Conservation (phyloP, 2,888 invertebrate genomes). For the Leptodirus hochenwartii region DNA sequence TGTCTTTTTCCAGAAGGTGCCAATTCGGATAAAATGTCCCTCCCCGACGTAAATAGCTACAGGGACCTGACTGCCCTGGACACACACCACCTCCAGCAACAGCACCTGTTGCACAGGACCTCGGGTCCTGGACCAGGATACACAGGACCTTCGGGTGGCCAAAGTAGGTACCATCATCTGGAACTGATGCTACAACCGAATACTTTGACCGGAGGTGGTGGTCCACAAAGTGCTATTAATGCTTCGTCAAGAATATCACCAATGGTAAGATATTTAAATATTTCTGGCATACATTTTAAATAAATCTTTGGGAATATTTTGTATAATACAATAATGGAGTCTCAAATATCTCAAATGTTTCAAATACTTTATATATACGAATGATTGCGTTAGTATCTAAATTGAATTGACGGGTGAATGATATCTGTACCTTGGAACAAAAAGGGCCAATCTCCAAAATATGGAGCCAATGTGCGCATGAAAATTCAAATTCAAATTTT, state of each 20-base stretch:
- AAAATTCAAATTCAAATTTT: too few relatives aligned
- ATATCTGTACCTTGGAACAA: too few relatives aligned
- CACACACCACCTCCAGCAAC: constrained; percentile 9
- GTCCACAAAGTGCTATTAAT: constrained; percentile 20
- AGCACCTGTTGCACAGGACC: constrained; percentile 23
- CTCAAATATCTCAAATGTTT: too few relatives aligned
- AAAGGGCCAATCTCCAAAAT: too few relatives aligned
- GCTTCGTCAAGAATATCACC: constrained; percentile 18
- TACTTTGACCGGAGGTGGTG: constrained; percentile 26
- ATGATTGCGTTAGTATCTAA: too few relatives aligned
- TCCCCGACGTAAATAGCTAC: constrained; percentile 25
- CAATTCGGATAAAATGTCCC: constrained; percentile 24
- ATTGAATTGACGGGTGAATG: too few relatives aligned
- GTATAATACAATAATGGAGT: too few relatives aligned
- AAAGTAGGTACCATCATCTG: constrained; percentile 17
- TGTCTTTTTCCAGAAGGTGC: constrained; percentile 23
- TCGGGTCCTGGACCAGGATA: constrained; percentile 29
- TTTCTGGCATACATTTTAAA: too few relatives aligned
- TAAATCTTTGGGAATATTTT: too few relatives aligned
- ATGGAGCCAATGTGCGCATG: too few relatives aligned
- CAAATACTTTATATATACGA: too few relatives aligned
- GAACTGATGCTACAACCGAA: constrained; percentile 23
- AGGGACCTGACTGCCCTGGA: constrained; percentile 19
- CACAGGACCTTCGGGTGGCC: constrained; percentile 17
- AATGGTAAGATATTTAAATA: constrained; percentile 19